Conservation (phyloP, 2,113 vertebrate species). For the Crotalus helleri region DNA sequence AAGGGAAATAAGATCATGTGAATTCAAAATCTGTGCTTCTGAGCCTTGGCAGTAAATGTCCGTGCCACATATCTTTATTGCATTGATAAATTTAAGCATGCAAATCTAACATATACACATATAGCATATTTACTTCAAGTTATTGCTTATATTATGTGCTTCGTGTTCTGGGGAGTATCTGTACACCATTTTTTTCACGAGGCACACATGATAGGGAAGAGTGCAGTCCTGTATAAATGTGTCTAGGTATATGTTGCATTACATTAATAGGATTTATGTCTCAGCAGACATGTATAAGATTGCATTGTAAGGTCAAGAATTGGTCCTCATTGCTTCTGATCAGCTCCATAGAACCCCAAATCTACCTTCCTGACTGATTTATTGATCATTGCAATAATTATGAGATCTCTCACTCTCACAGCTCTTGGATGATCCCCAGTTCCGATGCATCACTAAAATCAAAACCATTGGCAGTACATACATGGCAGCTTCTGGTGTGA, state of each 20-base stretch:
- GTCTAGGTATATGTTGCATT: not conserved
- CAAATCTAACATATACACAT: not conserved
- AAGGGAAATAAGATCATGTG: not conserved
- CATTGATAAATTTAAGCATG: not conserved
- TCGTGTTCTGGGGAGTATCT: not conserved
- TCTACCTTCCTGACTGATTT: not conserved
- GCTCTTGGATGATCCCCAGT: constrained; percentile 91
- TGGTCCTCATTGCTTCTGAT: not conserved
- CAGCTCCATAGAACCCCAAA: not conserved
- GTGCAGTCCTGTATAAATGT: not conserved
- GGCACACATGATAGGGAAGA: not conserved
- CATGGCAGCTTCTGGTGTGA: constrained; percentile 95
- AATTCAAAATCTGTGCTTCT: not conserved
- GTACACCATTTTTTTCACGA: not conserved
- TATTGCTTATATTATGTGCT: not conserved
- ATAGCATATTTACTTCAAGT: not conserved
- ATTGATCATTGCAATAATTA: not conserved
- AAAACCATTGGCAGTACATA: constrained; percentile 98
- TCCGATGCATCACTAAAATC: constrained; percentile 94
- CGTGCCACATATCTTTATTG: not conserved
- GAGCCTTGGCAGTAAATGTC: not conserved
- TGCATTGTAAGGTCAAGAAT: not conserved
- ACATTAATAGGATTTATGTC: not conserved
- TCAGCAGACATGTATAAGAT: not conserved
- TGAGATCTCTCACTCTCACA: constrained; percentile 41